Percentiles rank a stretch among this genome's conserved stretches.
phyloP scores from a whole-genome alignment of 2,113 vertebrate genomes.

The Antechinus flavipes region DNA sequence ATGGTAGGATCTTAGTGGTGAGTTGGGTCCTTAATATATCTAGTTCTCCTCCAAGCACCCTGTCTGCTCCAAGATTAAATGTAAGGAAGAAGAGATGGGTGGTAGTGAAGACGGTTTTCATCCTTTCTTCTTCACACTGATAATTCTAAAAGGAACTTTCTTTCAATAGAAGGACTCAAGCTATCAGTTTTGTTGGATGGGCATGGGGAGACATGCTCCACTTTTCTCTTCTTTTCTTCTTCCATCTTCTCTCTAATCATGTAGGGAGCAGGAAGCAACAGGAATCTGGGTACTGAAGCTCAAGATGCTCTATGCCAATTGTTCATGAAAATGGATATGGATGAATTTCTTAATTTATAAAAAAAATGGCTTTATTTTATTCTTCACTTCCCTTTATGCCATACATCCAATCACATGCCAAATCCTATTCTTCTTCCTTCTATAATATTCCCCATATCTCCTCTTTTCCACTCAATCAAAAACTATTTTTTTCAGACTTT shows the following conservation, averaged over 20 bases:
- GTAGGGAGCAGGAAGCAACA: not conserved
- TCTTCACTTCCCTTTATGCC: not conserved
- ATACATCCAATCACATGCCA: not conserved
- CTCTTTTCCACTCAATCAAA: not conserved
- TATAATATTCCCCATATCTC: not conserved
- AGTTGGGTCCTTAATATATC: not conserved
- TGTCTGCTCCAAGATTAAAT: not conserved
- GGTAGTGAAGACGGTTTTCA: not conserved
- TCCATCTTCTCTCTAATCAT: not conserved
- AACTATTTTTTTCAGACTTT: no score
- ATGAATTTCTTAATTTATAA: not conserved
- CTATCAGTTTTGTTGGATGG: not conserved
- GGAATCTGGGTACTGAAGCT: not conserved
- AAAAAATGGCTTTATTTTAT: not conserved
- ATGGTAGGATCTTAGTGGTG: not conserved
- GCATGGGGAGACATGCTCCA: not conserved
- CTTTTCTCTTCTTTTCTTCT: not conserved
- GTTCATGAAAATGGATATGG: not conserved
- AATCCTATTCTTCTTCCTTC: not conserved
- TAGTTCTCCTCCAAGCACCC: not conserved
- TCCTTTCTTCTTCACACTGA: not conserved
- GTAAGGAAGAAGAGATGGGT: not conserved
- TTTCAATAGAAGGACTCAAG: not conserved
- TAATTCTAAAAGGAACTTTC: not conserved
- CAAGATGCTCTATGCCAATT: not conserved